Base-by-base conservation (phyloP, 53 echinoderm and acorn worm genomes). In the Temnopleurus reevesii region DNA sequence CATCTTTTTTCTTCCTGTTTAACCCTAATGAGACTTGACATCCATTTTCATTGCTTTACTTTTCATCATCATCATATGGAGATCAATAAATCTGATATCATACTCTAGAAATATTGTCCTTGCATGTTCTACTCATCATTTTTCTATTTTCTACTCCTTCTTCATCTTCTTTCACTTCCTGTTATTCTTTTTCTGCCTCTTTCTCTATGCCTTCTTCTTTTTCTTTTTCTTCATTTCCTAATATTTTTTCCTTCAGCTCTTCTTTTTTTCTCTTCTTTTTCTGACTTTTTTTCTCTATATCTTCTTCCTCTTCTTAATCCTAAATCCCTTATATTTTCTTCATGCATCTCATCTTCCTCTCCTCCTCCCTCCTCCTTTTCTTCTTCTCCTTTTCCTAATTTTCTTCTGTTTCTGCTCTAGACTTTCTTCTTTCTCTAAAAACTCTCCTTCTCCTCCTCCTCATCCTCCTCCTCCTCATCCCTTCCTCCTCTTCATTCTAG, bases 1-100 rank as follows among this genome's bases (percentile, higher is more conserved):
- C 23, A 7, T 23, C 23, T 24, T 23, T 60, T 24, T 23, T 60
- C 60, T 23, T 60, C 60, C 21, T 60, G 17, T 60, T n/a, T n/a
- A n/a, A n/a, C n/a, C n/a, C 71, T 71, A 71, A 71, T 71, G 38
- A 71, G 41, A 27, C 36, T 27, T 71, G 71, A 41, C 71, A 71
- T 33, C 36, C 1, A 13, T 8, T 38, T 71, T 71, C 15, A 71
- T 71, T 71, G 71, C 71, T 41, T 71, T 38, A 33, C 63, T 41
- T 71, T n/a, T 33, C 15, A 34, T 63, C 63, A 34, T 63, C 18
- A 63, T 12, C n/a, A 33, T 34, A 24, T 27, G 27, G 58, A 71
- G 41, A 71, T 41, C 71, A 41, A 1, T 43, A 63, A 27, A 27
- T 58, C 25, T 26, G 27, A 26, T 27, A 58, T 9, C 58, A 58